Base-by-base conservation (phyloP, 2,888 invertebrate species). In the Hipparchia semele region DNA sequence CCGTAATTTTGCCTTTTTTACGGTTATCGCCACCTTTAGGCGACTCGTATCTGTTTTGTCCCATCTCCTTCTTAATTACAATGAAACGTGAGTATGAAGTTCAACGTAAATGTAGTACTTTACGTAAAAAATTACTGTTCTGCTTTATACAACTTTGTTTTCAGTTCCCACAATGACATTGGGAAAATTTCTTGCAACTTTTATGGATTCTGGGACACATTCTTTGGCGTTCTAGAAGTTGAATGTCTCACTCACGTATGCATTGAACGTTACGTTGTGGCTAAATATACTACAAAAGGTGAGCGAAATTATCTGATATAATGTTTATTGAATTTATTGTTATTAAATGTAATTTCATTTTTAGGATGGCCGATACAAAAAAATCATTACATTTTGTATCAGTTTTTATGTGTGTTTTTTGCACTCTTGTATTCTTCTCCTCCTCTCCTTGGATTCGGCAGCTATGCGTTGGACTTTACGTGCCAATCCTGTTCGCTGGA, bases 261-360 rank as follows among this genome's bases (percentile, higher is more conserved):
- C 76, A 87, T 94, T 67, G 94, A 94, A 80, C 86, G 94, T 83
- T 93, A 91, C 78, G 87, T 94, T 10, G 80, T 90, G 8, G 87
- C 90, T 7, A 90, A 90, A 80, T 91, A 91, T 76, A 83, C 83
- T 23, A 83, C 83, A 66, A 87, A 90, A 74, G 93, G 94, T 94
- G 86, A 82, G 80, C 67, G 59, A 8, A 65, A 10, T 59, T 61
- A 56, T 10, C 49, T 56, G n/a, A 65, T 46, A 7, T 6, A 9
- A 23, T 6, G 6, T 33, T 59, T 49, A 49, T 49, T 49, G 8
- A 23, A 23, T 49, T 62, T 73, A 39, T 8, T n/a, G 3, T 51
- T 33, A 59, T 62, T 46, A 58, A 7, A 58, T 23, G 23, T 13
- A n/a, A 65, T 54, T 8, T 45, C 4, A 51, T 58, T 88, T 88